Conservation (phyloP, 2,888 invertebrate species). For the Tetanocera ferruginea region DNA sequence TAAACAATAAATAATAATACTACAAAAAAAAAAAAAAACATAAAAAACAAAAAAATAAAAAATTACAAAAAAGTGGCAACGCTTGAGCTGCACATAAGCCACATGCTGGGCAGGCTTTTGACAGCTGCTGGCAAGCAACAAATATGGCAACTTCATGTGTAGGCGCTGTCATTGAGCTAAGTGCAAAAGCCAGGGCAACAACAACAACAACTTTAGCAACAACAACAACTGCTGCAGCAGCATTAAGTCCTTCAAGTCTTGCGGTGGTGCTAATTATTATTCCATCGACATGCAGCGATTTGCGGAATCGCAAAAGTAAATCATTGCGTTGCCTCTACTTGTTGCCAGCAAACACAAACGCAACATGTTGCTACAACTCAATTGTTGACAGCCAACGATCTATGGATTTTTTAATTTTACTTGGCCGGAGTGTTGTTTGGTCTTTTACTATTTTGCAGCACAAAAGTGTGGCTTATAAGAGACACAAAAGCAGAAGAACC, state of each 20-base stretch:
- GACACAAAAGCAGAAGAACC: too few species aligned
- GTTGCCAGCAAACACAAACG: too few species aligned
- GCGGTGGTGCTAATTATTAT: conserved; percentile 23
- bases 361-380: not conserved
- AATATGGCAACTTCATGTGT: conserved; percentile 5
- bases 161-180: not conserved
- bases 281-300: conserved; percentile 12
- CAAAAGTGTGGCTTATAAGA: too few species aligned
- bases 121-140: not conserved
- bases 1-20: not conserved
- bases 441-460: too few species aligned
- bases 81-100: not conserved
- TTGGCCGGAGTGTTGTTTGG: too few species aligned
- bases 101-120: not conserved
- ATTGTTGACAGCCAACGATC: not conserved
- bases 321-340: too few species aligned
- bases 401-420: too few species aligned
- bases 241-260: too few species aligned
- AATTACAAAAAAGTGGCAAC: conserved; percentile 9
- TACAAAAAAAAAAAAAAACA: not conserved
- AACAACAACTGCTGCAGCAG: too few species aligned
- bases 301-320: not conserved
- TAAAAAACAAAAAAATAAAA: not conserved
- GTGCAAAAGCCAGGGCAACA: not conserved
- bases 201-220: too few species aligned